These are phyloP conservation scores for Cyprinodon tularosa DNA, from an alignment of 2,113 vertebrate species.

Conservation along the genomic window DNA sequence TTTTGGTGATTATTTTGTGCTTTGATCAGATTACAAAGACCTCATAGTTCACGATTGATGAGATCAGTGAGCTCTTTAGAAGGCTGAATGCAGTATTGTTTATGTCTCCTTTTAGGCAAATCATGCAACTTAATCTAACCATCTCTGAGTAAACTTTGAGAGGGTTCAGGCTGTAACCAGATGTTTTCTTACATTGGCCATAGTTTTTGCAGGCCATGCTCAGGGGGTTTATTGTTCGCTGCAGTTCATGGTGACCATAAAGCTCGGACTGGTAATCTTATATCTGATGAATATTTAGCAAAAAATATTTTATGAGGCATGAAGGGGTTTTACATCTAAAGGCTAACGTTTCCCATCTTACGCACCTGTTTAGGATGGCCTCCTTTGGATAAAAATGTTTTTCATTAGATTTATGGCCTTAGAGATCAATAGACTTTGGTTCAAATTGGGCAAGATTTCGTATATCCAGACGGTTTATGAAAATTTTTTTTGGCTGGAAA, in stretches of 20 bases:
- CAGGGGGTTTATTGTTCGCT: background rate
- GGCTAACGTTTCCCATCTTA: too few relatives aligned
- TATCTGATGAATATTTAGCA: too few relatives aligned
- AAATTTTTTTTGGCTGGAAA: too few relatives aligned
- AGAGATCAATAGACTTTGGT: too few relatives aligned
- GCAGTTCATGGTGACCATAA: background rate
- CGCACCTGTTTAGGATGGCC: too few relatives aligned
- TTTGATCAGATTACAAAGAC: conserved; percentile 20
- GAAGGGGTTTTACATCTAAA: too few relatives aligned
- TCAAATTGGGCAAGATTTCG: too few relatives aligned
- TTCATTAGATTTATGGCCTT: too few relatives aligned
- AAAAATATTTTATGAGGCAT: too few relatives aligned
- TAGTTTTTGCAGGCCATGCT: background rate
- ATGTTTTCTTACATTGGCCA: conserved; percentile 7
- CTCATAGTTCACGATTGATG: conserved; percentile 22
- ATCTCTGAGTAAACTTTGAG: conserved; percentile 12
- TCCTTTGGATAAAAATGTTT: too few relatives aligned
- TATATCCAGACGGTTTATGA: too few relatives aligned
- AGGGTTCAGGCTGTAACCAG: conserved; percentile 11
- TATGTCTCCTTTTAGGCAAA: conserved; percentile 6
- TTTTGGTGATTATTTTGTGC: conserved; percentile 24
- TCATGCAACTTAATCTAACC: conserved; percentile 18
- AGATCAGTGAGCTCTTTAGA: conserved; percentile 27
- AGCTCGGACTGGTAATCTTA: too few relatives aligned
- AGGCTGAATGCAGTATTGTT: conserved; percentile 12